Percentiles rank a stretch among this genome's conserved stretches.
Evolutionary conservation across 2,113 vertebrate genomes (phyloP).

Genomic region (Proterorhinus semilunaris): DNA sequence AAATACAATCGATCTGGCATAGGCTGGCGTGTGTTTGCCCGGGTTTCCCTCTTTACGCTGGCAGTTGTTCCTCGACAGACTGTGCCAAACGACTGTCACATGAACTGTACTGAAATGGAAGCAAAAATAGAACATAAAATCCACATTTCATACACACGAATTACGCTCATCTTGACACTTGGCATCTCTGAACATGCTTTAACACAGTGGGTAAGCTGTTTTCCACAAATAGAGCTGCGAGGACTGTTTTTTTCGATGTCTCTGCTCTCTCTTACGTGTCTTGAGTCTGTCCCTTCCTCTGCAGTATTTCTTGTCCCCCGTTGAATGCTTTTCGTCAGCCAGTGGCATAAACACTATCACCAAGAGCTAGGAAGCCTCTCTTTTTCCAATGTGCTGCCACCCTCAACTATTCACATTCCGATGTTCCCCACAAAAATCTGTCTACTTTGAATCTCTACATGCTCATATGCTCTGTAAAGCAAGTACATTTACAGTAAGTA

Average conservation of each 20-base stretch:
- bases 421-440: slow-evolving; percentile 51
- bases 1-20: neutral
- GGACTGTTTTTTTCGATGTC: slow-evolving; percentile 30
- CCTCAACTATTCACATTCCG: slow-evolving; percentile 17
- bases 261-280: slow-evolving; percentile 49
- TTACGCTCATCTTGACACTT: neutral
- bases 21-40: neutral
- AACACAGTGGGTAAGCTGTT: neutral
- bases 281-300: slow-evolving; percentile 26
- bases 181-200: neutral
- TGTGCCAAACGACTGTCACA: slow-evolving; percentile 2
- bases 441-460: slow-evolving; percentile 60
- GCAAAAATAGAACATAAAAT: slow-evolving; percentile 1
- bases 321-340: slow-evolving; percentile 44
- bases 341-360: slow-evolving; percentile 60
- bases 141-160: neutral
- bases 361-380: slow-evolving; percentile 47
- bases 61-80: neutral
- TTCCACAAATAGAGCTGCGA: slow-evolving; percentile 27
- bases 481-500: slow-evolving; percentile 9
- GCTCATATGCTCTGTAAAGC: slow-evolving; percentile 49
- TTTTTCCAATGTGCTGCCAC: slow-evolving; percentile 13
- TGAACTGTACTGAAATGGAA: neutral
- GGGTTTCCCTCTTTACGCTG: neutral
- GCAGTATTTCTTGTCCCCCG: slow-evolving; percentile 33